phyloP scores from a whole-genome alignment of 2,113 vertebrate species.

The Illadopsis cleaveri region DNA sequence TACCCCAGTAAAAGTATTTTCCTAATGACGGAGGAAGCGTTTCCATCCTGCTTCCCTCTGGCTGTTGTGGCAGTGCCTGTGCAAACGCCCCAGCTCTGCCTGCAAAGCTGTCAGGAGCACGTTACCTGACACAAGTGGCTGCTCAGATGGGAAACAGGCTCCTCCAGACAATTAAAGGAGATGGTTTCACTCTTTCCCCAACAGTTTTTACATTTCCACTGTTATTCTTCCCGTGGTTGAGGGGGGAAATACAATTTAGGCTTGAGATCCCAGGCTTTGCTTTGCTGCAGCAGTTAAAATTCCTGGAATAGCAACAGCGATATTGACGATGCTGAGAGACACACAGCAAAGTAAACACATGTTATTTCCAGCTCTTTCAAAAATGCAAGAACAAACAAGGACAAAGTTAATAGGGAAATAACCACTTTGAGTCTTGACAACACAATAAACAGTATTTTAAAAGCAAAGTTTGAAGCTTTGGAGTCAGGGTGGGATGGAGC shows the following conservation, averaged over 20 bases:
- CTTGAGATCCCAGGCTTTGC: neutral
- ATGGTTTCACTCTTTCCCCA: neutral
- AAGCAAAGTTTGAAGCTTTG: constrained; percentile 24
- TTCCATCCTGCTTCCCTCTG: neutral
- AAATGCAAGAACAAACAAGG: constrained; percentile 68
- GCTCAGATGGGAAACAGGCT: constrained; percentile 12
- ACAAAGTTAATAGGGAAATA: constrained; percentile 68
- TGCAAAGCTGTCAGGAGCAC: neutral
- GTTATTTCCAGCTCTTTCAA: constrained; percentile 64
- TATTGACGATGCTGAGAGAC: constrained; percentile 55
- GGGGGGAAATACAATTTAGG: neutral
- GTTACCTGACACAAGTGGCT: neutral
- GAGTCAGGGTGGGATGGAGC: neutral
- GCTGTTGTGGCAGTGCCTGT: neutral
- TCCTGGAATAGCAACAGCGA: constrained; percentile 57
- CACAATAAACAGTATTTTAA: constrained; percentile 47
- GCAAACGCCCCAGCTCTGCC: neutral
- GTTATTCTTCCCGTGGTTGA: neutral
- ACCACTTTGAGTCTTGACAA: constrained; percentile 55
- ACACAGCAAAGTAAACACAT: constrained; percentile 53
- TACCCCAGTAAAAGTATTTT: neutral
- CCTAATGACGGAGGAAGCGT: neutral
- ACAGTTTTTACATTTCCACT: neutral
- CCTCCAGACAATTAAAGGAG: neutral
- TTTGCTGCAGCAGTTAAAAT: constrained; percentile 55